Percentiles rank a stretch among this genome's conserved stretches.
Evolutionary conservation across 1,140 invertebrate genomes (phyloP).

Genomic region (Rhagoletis zephyria): DNA sequence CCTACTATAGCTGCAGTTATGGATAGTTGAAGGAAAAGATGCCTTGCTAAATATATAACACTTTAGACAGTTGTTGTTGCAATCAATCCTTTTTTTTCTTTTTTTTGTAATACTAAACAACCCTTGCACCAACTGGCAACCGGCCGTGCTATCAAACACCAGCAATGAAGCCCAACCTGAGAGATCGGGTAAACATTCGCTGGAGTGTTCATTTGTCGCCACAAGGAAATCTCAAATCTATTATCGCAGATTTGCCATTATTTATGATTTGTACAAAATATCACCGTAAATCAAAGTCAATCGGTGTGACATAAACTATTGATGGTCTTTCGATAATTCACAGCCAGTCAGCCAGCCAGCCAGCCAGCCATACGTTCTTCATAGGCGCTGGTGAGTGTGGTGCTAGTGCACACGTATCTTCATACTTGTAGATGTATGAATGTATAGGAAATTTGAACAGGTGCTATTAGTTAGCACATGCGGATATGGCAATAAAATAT

Average conservation of each 20-base stretch:
- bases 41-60: neutral
- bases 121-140: neutral
- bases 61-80: neutral
- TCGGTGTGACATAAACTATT: conserved; percentile 65
- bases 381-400: neutral
- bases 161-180: conserved; percentile 52
- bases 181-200: conserved; percentile 58
- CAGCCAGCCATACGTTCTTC: neutral
- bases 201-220: conserved; percentile 64
- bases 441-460: conserved; percentile 7
- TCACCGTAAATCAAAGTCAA: conserved; percentile 69
- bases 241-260: conserved; percentile 65
- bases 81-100: neutral
- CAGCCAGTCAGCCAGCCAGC: conserved; percentile 55
- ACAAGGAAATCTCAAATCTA: conserved; percentile 67
- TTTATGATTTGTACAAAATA: conserved; percentile 73
- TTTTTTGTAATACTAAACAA: conserved; percentile 16
- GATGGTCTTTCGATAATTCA: conserved; percentile 64
- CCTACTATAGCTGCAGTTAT: neutral
- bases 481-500: neutral
- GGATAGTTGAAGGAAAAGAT: conserved; percentile 17
- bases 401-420: neutral
- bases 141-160: neutral
- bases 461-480: neutral
- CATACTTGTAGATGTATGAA: neutral